Conservation (phyloP, 1,140 invertebrate genomes). For the Heterodera carotae region DNA sequence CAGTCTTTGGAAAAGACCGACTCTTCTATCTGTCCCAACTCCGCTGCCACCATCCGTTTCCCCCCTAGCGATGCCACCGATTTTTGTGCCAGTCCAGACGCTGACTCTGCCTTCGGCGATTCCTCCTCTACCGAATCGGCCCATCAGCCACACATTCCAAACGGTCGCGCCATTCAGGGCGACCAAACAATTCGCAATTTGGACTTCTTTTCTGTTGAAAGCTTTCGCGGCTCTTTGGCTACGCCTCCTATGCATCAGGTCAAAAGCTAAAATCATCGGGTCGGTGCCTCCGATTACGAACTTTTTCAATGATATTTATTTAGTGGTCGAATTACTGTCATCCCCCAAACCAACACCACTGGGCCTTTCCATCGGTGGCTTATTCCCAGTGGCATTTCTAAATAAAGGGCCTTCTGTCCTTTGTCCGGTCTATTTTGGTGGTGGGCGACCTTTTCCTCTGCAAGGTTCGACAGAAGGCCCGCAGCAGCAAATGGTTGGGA, state of each 20-base stretch:
- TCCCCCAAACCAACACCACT: too few species aligned
- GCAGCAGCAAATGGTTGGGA: too few species aligned
- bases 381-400: neutral
- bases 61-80: conserved; percentile 24
- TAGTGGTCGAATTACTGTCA: too few species aligned
- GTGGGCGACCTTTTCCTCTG: neutral
- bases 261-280: too few species aligned
- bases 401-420: neutral
- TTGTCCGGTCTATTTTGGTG: neutral
- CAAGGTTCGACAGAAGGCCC: too few species aligned
- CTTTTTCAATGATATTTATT: too few species aligned
- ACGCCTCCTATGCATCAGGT: conserved; percentile 51
- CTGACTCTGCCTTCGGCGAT: conserved; percentile 56
- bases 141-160: conserved; percentile 30
- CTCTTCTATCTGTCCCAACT: neutral
- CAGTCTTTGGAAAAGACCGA: conserved; percentile 12
- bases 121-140: conserved; percentile 52
- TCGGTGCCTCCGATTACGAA: too few species aligned
- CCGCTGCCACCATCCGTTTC: neutral
- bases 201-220: conserved; percentile 51
- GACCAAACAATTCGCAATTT: conserved; percentile 27
- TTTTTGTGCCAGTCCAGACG: conserved; percentile 48
- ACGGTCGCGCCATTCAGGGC: conserved; percentile 10
- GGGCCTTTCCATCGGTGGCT: neutral
- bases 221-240: conserved; percentile 45